Evolutionary conservation across 2,888 invertebrate genomes (phyloP), one percentile per base, ranked within the genome.

Genomic region (Salpingus planirostris): DNA sequence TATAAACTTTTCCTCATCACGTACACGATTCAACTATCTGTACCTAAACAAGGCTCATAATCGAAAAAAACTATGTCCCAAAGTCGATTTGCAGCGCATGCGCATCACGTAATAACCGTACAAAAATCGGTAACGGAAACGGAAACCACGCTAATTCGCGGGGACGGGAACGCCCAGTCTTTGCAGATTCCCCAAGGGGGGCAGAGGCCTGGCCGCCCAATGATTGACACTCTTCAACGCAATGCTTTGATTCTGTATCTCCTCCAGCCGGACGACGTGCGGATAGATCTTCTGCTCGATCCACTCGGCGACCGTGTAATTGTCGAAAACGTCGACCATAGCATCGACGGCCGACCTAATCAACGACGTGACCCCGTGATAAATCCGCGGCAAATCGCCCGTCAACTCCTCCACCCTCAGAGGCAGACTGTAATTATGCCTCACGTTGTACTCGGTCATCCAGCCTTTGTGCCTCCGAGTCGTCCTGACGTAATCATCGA

Each of bases 371-470:
- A 74, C 49, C 50, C 77, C 67, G 55, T 79, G 68, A 50, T 74
- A 71, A 40, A 80, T 59, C 43, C 72, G 59, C 27, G 74, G 64
- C 44, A 73, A 66, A 44, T 73, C 74, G 13, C 60, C 56, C 30
- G 72, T 73, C 29, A 77, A 54, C 42, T 80, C 77, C 24, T 75
- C 76, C 1, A 83, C 68, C 26, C 82, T 69, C 32, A 74, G 55
- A 1, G 80, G 78, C 30, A 78, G 75, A 40, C 78, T 75, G 53
- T 78, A 82, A 52, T 78, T 77, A 47, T 76, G 73, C n/a, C 73
- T 64, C 3, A 79, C 66, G 54, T 80, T 80, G 56, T 80, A 83
- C 15, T 73, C 69, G 12, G 80, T 79, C 68, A 84, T 69, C 82
- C 82, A 83, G 15, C 78, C 66, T 48, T 60, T 64, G 14, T 59